Evolutionary conservation across 2,888 invertebrate species (phyloP).

Genomic region (Yponomeuta cagnagella): DNA sequence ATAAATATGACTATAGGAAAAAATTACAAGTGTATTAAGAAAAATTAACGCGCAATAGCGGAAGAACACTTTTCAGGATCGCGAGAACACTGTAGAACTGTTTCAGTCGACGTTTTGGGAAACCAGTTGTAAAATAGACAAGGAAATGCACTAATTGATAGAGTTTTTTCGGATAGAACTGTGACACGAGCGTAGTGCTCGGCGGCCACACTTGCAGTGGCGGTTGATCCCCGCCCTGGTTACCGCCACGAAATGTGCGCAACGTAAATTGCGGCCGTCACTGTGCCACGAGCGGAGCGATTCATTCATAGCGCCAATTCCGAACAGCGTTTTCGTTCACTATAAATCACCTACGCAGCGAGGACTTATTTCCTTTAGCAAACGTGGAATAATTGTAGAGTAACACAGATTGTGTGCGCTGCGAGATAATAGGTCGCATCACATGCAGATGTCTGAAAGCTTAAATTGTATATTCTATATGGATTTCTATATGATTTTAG

Average conservation of each 20-base stretch:
- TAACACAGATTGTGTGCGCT: not conserved
- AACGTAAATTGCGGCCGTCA: conserved; percentile 8
- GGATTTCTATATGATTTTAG: not conserved
- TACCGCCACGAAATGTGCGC: conserved; percentile 12
- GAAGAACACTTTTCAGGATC: not conserved
- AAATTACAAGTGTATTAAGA: not conserved
- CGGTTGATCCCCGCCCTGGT: conserved; percentile 2
- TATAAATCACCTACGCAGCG: not conserved
- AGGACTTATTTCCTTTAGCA: not conserved
- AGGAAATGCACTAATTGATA: conserved; percentile 12
- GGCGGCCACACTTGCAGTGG: conserved; percentile 14
- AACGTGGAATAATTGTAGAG: not conserved
- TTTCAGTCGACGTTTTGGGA: not conserved
- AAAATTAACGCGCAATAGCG: not conserved
- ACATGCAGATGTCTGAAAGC: not conserved
- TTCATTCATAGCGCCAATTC: not conserved
- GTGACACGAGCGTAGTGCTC: conserved; percentile 1
- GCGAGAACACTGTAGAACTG: not conserved
- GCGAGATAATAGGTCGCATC: not conserved
- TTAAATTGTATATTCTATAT: not conserved
- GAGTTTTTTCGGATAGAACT: conserved; percentile 8
- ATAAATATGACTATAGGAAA: not conserved
- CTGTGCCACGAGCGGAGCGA: conserved; percentile 7
- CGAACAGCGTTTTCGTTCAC: not conserved
- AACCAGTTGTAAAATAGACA: not conserved